Conservation (phyloP, 2,888 invertebrate genomes). For the Pimpla rufipes region DNA sequence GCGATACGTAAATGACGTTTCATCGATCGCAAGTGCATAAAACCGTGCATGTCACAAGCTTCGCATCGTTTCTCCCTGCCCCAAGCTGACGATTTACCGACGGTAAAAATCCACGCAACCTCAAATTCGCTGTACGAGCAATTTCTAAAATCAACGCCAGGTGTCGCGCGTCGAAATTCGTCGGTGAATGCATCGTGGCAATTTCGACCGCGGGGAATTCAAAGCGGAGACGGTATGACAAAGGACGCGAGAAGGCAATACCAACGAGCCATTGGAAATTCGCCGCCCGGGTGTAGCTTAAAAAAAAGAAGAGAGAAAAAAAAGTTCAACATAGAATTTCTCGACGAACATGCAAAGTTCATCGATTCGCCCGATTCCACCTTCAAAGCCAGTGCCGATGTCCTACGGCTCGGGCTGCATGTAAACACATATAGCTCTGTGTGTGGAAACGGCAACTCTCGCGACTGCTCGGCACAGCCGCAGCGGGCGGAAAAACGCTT, state of each 20-base stretch:
- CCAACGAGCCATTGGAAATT: conserved; percentile 39
- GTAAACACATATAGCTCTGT: neutral
- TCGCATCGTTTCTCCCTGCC: no score
- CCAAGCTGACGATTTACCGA: no score
- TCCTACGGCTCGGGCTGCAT: neutral
- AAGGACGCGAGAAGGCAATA: conserved; percentile 38
- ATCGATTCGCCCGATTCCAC: conserved; percentile 71
- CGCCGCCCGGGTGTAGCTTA: conserved; percentile 24
- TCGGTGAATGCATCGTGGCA: no score
- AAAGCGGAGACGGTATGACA: neutral
- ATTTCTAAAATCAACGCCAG: no score
- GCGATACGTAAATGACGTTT: no score
- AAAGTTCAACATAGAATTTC: conserved; percentile 23
- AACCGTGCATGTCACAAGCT: no score
- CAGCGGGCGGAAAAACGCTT: conserved; percentile 63
- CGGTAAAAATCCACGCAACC: no score
- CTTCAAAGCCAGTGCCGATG: neutral
- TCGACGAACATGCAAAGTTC: conserved; percentile 74
- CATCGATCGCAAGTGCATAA: no score
- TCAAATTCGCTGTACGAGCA: no score
- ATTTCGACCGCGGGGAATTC: neutral
- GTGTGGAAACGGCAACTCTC: neutral
- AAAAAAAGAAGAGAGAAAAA: conserved; percentile 24
- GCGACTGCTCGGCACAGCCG: conserved; percentile 1
- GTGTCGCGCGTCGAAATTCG: no score